phyloP scores from a whole-genome alignment of 2,797 vertebrate genomes.

The Emydoidea blandingii region DNA sequence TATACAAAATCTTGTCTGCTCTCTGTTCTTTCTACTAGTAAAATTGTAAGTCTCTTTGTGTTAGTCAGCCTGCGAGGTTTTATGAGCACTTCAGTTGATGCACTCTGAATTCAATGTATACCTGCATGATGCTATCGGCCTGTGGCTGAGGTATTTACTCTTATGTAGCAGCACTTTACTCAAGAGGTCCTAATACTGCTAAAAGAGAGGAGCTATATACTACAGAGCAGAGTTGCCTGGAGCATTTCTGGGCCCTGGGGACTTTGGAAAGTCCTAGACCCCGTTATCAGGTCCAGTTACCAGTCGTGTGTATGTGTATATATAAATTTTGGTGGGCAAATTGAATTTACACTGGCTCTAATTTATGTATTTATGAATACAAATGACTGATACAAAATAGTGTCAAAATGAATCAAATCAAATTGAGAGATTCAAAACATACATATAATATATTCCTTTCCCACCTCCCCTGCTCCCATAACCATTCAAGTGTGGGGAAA shows the following conservation, averaged over 20 bases:
- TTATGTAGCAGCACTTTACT: background rate
- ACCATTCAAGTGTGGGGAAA: background rate
- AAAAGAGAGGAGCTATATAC: slow-evolving; percentile 19
- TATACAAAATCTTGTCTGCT: background rate
- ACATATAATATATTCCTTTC: slow-evolving; percentile 10
- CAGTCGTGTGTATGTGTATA: background rate
- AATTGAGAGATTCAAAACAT: background rate
- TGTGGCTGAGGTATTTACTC: slow-evolving; percentile 22
- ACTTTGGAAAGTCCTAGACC: background rate
- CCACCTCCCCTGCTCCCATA: background rate
- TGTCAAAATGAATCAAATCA: slow-evolving; percentile 48
- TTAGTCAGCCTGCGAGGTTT: slow-evolving; percentile 7
- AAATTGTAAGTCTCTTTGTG: background rate
- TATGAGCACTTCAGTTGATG: slow-evolving; percentile 17
- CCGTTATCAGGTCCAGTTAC: background rate
- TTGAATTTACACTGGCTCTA: slow-evolving; percentile 1
- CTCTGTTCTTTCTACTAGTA: background rate
- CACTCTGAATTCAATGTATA: background rate
- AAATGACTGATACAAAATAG: background rate
- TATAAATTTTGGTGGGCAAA: background rate
- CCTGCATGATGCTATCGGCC: background rate
- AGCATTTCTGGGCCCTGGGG: background rate
- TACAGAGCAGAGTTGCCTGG: slow-evolving; percentile 26
- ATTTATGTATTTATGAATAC: slow-evolving; percentile 46
- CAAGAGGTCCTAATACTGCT: background rate